These are phyloP conservation scores for Lamproptera curius DNA, from an alignment of 2,888 invertebrate species.

Conservation along the genomic window DNA sequence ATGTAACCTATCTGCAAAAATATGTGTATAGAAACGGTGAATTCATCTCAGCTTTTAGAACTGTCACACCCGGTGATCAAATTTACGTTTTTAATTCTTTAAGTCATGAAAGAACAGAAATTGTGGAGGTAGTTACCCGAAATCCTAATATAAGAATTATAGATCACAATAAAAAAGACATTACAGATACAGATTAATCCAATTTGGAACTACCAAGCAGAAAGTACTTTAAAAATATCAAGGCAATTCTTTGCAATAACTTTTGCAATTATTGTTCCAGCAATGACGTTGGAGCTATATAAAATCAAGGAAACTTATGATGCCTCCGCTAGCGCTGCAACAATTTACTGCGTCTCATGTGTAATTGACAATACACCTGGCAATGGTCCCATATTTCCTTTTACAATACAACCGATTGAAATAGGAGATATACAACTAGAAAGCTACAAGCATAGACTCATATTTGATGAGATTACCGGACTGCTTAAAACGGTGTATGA, in stretches of 20 bases:
- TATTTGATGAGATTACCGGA: conserved; percentile 89
- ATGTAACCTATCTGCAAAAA: conserved; percentile 76
- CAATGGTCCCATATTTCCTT: conserved; percentile 39
- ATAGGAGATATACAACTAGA: conserved; percentile 90
- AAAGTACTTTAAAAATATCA: conserved; percentile 51
- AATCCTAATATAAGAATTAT: conserved; percentile 85
- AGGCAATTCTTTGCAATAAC: conserved; percentile 77
- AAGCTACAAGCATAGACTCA: conserved; percentile 86
- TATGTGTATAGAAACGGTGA: conserved; percentile 62
- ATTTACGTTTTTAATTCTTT: conserved; percentile 91
- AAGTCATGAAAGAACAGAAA: conserved; percentile 86
- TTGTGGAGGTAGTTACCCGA: conserved; percentile 84
- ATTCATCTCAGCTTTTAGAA: conserved; percentile 55
- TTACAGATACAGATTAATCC: conserved; percentile 61
- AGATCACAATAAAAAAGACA: conserved; percentile 80
- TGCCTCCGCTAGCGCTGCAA: conserved; percentile 48
- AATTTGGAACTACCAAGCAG: conserved; percentile 52
- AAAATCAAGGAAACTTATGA: conserved; percentile 65
- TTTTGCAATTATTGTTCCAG: conserved; percentile 87
- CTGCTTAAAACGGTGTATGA: conserved; percentile 88
- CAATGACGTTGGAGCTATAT: conserved; percentile 85
- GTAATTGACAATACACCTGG: conserved; percentile 38
- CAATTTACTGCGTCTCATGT: conserved; percentile 53
- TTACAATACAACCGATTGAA: conserved; percentile 81
- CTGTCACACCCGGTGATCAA: conserved; percentile 77